Evolutionary conservation across 2,113 vertebrate genomes (phyloP), one percentile per base, ranked within the genome.

Genomic region (Neolamprologus sp.): DNA sequence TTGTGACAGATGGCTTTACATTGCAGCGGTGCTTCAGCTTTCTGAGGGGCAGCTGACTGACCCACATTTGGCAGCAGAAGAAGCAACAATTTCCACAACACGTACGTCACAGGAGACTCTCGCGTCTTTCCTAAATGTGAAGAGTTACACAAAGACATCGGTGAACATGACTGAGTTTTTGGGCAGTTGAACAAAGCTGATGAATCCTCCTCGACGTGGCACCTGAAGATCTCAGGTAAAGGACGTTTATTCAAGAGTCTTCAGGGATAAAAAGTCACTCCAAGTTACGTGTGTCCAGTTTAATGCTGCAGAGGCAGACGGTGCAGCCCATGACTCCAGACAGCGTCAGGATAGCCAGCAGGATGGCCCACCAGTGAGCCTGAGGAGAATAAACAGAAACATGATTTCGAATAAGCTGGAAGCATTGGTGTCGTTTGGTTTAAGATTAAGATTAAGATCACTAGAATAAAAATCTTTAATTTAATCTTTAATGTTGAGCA

Each of bases 301-400:
- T 94, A 37, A 91, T 93, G 78, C 95, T 90, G 21, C 96, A 97
- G 79, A 97, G 75, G 75, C 95, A 96, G 83, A 96, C 82, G 0
- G 91, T 96, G 83, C 95, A 92, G 17, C 95, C 95, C 96, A 97
- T 97, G 81, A 96, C 45, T 4, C 86, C 95, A 16, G 96, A 96
- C 26, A 97, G 35, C 1, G 85, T 85, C 80, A 97, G 93, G 82
- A 97, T 94, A 23, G 86, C 94, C 63, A 97, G 75, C 55, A 97
- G 95, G n/a, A 96, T 95, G 35, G 89, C 95, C 96, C 97, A 97
- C 96, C 96, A 97, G 26, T 95, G 58, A 45, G 91, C 96, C 97
- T 97, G 88, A 23, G 78, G 78, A 83, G 49, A 26, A 87, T 1
- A 47, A 83, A 83, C 5, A 4, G 1, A 23, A 45, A 21, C 3